These are phyloP conservation scores for Heliconius hermathena DNA, from an alignment of 1,140 invertebrate species.

Conservation along the genomic window DNA sequence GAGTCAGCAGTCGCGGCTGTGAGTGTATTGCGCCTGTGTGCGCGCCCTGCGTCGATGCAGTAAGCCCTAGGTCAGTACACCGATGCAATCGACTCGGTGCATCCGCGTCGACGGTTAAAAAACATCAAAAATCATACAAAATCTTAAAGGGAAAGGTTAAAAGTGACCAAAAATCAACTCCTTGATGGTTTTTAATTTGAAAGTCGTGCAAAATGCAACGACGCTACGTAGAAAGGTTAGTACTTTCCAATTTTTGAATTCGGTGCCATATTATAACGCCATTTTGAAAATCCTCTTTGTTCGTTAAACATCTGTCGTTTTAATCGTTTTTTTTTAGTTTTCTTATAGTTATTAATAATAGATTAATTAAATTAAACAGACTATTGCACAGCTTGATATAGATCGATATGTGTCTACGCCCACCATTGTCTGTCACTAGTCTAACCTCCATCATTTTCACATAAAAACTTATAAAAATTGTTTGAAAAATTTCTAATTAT, in stretches of 20 bases:
- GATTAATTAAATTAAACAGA: slow-evolving; percentile 29
- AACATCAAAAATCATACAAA: slow-evolving; percentile 49
- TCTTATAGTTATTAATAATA: background rate
- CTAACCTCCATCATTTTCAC: background rate
- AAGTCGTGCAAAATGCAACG: background rate
- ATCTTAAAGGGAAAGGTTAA: slow-evolving; percentile 15
- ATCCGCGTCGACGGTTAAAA: slow-evolving; percentile 46
- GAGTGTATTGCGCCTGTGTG: slow-evolving; percentile 50
- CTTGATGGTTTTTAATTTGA: background rate
- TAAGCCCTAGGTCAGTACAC: slow-evolving; percentile 65
- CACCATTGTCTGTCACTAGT: background rate
- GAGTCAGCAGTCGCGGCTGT: slow-evolving; percentile 23
- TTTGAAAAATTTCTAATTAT: background rate
- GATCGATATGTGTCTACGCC: slow-evolving; percentile 1
- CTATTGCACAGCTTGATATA: background rate
- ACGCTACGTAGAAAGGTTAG: slow-evolving; percentile 8
- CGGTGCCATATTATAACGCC: slow-evolving; percentile 18
- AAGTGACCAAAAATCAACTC: background rate
- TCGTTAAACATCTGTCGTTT: slow-evolving; percentile 45
- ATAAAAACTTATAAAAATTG: background rate
- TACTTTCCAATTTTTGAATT: slow-evolving; percentile 23
- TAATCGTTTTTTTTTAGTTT: background rate
- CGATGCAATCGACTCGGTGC: slow-evolving; percentile 59
- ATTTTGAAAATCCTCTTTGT: slow-evolving; percentile 51
- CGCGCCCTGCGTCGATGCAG: slow-evolving; percentile 59